Conservation (phyloP, 1,140 invertebrate genomes). For the Papilio glaucus region DNA sequence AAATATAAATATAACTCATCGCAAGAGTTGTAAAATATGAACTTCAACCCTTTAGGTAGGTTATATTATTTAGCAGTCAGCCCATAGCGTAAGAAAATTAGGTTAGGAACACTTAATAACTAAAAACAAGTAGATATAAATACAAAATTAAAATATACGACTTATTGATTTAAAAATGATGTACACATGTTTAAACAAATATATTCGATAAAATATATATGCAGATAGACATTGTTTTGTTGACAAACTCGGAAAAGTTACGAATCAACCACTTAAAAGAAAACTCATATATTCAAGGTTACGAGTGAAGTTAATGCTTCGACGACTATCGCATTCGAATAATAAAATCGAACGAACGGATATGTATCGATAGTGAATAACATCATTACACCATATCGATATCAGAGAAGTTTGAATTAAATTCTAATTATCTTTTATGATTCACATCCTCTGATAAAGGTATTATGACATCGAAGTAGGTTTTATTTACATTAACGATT, state of each 20-base stretch:
- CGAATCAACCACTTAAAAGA: neutral
- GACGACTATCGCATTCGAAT: slow-evolving; percentile 1
- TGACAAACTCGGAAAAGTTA: neutral
- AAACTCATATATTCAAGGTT: neutral
- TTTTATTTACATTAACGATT: slow-evolving; percentile 16
- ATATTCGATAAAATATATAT: too few species aligned
- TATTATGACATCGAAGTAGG: slow-evolving; percentile 16
- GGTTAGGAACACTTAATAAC: too few species aligned
- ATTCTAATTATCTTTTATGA: slow-evolving; percentile 33
- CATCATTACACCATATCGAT: slow-evolving; percentile 18
- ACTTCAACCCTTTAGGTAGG: too few species aligned
- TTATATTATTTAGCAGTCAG: too few species aligned
- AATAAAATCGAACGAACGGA: slow-evolving; percentile 21
- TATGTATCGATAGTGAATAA: slow-evolving; percentile 25
- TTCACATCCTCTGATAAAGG: slow-evolving; percentile 34
- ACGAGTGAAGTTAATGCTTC: neutral
- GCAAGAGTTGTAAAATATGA: too few species aligned
- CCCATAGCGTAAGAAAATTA: too few species aligned
- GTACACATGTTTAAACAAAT: neutral
- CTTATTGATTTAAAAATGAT: too few species aligned
- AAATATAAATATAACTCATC: too few species aligned
- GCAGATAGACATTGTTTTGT: too few species aligned
- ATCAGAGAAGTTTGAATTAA: slow-evolving; percentile 37
- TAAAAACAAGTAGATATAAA: too few species aligned
- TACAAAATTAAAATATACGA: too few species aligned